phyloP scores from a whole-genome alignment of 2,797 vertebrate species.

The Tokudaia muenninki region DNA sequence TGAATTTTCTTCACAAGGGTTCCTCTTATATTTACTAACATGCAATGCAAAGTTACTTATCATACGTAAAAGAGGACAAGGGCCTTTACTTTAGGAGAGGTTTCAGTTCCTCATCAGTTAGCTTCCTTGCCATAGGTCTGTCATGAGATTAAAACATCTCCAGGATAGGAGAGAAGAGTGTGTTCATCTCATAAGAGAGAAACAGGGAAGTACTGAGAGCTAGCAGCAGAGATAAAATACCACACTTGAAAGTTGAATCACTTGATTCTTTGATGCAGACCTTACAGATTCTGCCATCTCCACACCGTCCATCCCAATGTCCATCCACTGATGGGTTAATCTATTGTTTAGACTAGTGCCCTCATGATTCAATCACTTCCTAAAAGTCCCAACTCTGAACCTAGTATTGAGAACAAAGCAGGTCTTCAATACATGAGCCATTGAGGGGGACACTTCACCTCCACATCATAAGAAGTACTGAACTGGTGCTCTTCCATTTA shows the following conservation, averaged over 20 bases:
- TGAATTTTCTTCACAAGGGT: constrained; percentile 60
- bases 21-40: constrained; percentile 52
- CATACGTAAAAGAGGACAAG: background rate
- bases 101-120: background rate
- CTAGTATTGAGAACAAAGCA: background rate
- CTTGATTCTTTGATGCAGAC: background rate
- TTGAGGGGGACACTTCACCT: too few species aligned
- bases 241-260: background rate
- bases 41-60: constrained; percentile 48
- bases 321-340: background rate
- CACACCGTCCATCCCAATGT: background rate
- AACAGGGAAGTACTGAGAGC: too few species aligned
- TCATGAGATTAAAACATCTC: background rate
- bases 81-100: background rate
- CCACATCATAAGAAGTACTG: background rate
- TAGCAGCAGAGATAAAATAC: too few species aligned
- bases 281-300: background rate
- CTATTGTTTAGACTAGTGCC: background rate
- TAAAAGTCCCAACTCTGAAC: background rate
- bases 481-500: background rate
- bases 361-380: background rate
- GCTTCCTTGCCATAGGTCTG: background rate
- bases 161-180: background rate
- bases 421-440: background rate
- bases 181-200: background rate